These are phyloP conservation scores for Pipistrellus nathusii DNA, from an alignment of 2,797 vertebrate species.

Conservation along the genomic window DNA sequence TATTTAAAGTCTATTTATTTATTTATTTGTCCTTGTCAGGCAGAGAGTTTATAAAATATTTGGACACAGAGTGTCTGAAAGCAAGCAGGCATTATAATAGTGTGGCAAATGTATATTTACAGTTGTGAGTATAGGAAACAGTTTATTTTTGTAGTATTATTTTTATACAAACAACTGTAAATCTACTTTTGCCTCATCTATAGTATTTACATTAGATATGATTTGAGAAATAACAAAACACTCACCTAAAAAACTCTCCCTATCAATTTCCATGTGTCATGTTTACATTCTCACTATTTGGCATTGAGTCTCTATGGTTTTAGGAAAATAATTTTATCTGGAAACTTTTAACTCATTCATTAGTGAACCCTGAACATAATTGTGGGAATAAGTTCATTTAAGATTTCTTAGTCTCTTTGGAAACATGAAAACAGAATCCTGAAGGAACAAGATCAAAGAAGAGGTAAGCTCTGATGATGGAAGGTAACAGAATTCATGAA, in stretches of 20 bases:
- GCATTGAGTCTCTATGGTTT: background rate
- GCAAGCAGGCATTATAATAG: background rate
- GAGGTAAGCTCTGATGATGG: background rate
- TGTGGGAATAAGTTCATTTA: background rate
- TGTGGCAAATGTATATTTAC: too few relatives aligned
- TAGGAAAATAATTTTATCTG: constrained; percentile 38
- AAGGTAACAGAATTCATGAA: background rate
- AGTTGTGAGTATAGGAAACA: background rate
- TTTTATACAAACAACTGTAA: background rate
- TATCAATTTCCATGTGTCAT: background rate
- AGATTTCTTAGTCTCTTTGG: constrained; percentile 29
- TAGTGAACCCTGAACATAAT: background rate
- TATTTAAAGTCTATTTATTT: constrained; percentile 39
- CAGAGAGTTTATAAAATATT: constrained; percentile 60
- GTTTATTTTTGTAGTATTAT: background rate
- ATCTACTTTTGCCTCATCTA: background rate
- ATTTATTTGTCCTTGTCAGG: constrained; percentile 37
- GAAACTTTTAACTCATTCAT: constrained; percentile 32
- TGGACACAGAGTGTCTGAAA: background rate
- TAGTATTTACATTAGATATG: background rate
- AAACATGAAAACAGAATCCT: constrained; percentile 34
- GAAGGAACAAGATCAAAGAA: background rate
- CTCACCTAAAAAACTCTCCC: constrained; percentile 3
- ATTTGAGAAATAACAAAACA: constrained; percentile 19
- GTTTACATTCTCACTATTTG: constrained; percentile 6